Evolutionary conservation across 2,888 invertebrate genomes (phyloP).

Genomic region (Meteorus cinctellus): DNA sequence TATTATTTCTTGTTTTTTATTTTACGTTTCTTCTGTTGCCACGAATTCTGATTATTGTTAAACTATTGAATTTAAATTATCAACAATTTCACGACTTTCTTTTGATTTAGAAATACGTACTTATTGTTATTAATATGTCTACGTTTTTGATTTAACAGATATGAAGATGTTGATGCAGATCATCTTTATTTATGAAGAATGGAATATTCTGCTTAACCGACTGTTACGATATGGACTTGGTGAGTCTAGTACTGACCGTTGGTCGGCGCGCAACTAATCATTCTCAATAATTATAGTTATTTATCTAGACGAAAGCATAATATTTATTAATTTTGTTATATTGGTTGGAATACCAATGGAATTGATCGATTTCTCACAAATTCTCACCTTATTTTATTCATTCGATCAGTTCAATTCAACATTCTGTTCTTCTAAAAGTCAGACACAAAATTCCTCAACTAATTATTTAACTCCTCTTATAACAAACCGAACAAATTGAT

Average conservation of each 20-base stretch:
- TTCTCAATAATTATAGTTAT: neutral
- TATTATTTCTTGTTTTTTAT: neutral
- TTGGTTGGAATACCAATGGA: too few species aligned
- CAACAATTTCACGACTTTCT: neutral
- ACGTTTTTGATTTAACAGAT: neutral
- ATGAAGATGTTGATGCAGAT: neutral
- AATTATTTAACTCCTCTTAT: conserved; percentile 22
- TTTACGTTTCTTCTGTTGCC: too few species aligned
- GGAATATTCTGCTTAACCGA: conserved; percentile 27
- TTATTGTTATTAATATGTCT: neutral
- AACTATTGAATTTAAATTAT: neutral
- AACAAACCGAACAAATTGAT: conserved; percentile 8
- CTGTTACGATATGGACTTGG: conserved; percentile 26
- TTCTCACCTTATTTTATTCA: too few species aligned
- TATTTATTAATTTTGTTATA: too few species aligned
- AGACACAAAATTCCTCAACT: neutral
- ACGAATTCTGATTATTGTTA: neutral
- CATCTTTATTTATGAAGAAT: too few species aligned
- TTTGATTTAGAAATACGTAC: neutral
- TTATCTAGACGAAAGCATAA: too few species aligned
- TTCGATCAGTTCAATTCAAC: too few species aligned
- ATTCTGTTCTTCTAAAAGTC: neutral
- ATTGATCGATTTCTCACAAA: too few species aligned
- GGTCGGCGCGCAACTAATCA: conserved; percentile 12
- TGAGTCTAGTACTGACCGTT: conserved; percentile 11